phyloP scores from a whole-genome alignment of 2,888 invertebrate genomes.

The Terebella lapidaria region DNA sequence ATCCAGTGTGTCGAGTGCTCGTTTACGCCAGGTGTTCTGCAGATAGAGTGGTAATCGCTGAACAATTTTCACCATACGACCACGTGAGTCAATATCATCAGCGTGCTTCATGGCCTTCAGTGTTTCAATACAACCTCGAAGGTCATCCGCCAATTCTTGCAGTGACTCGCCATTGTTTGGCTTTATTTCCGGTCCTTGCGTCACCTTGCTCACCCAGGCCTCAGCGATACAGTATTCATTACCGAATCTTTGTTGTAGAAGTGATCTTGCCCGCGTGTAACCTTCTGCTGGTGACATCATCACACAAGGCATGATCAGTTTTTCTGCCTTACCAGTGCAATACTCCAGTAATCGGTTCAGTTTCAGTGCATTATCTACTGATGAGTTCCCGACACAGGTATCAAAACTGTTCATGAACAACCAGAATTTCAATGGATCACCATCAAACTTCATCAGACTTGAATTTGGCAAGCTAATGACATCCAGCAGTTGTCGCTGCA shows the following conservation, averaged over 20 bases:
- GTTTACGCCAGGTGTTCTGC: background rate
- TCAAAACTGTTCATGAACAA: background rate
- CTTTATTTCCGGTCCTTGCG: background rate
- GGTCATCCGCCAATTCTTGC: background rate
- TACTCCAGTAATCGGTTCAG: slow-evolving; percentile 1
- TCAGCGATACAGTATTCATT: background rate
- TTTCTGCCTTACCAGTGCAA: background rate
- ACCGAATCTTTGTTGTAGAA: background rate
- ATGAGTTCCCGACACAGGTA: background rate
- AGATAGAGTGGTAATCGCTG: background rate
- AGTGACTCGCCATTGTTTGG: background rate
- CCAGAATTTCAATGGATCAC: background rate
- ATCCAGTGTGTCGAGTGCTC: background rate
- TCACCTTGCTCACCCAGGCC: background rate
- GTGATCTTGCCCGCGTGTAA: background rate
- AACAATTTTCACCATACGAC: background rate
- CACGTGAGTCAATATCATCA: background rate
- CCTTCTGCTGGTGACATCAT: background rate
- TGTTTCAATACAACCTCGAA: background rate
- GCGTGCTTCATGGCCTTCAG: background rate
- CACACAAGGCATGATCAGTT: background rate
- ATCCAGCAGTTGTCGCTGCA: background rate
- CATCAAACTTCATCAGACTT: background rate
- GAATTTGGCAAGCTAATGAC: background rate
- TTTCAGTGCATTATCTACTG: background rate